Evolutionary conservation across 2,113 vertebrate species (phyloP).

Genomic region (Dinomys branickii): DNA sequence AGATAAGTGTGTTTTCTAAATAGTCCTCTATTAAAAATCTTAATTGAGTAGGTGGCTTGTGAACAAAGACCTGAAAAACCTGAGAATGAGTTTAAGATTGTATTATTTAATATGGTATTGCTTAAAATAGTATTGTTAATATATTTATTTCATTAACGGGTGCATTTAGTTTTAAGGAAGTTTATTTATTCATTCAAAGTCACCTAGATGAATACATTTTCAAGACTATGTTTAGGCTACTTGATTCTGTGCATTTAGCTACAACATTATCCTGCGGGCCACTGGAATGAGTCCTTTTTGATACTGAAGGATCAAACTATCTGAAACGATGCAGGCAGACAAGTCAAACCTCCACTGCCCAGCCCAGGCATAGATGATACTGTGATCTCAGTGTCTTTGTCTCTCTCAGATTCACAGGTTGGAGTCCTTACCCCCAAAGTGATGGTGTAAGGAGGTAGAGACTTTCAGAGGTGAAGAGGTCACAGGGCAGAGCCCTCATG

Average conservation of each 20-base stretch:
- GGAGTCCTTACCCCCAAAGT: not conserved
- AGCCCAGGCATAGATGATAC: not conserved
- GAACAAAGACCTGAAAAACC: not conserved
- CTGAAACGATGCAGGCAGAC: not conserved
- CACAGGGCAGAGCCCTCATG: not conserved
- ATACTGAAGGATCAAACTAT: not conserved
- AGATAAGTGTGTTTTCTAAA: not conserved
- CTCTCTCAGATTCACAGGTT: not conserved
- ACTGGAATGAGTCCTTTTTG: not conserved
- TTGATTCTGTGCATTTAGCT: not conserved
- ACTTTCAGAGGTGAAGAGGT: not conserved
- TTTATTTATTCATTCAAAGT: not conserved
- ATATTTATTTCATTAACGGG: not conserved
- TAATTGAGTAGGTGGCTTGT: not conserved
- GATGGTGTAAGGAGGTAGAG: not conserved
- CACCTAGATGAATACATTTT: too few relatives aligned
- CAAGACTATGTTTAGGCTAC: not conserved
- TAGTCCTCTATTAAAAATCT: not conserved
- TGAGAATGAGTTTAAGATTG: not conserved
- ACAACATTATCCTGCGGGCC: not conserved
- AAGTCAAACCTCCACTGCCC: not conserved
- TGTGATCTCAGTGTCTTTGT: not conserved
- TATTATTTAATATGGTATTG: not conserved
- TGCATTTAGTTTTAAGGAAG: not conserved
- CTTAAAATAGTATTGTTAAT: not conserved